These are phyloP conservation scores for Anoplophora glabripennis DNA, from an alignment of 1,140 invertebrate species.

Conservation along the genomic window DNA sequence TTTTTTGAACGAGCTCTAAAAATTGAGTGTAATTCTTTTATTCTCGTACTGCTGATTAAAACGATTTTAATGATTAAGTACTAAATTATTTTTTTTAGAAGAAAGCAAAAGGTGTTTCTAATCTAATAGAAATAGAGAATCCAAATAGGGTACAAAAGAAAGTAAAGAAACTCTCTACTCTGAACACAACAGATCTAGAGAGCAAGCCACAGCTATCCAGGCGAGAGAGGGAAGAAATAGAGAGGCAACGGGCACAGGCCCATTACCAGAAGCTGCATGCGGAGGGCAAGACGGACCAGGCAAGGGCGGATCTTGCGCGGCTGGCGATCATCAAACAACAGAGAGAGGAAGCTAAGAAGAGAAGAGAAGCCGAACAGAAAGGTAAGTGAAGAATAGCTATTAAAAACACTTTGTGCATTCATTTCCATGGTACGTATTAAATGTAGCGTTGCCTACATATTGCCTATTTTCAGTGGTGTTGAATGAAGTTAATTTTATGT, in stretches of 20 bases:
- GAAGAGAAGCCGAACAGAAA: conserved; percentile 82
- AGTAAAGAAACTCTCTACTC: conserved; percentile 75
- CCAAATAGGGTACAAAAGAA: conserved; percentile 90
- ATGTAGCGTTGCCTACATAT: no score
- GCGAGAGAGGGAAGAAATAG: conserved; percentile 85
- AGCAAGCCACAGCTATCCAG: conserved; percentile 76
- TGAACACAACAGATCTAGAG: conserved; percentile 57
- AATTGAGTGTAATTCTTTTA: no score
- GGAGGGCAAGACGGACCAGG: conserved; percentile 93
- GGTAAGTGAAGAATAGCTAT: no score
- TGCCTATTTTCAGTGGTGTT: no score
- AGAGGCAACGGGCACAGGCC: conserved; percentile 81
- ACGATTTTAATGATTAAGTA: not conserved
- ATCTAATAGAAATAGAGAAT: conserved; percentile 35
- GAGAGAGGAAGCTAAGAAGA: conserved; percentile 87
- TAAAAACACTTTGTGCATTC: conserved; percentile 1
- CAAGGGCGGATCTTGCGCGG: conserved; percentile 87
- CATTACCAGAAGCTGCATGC: conserved; percentile 91
- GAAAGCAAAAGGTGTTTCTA: conserved; percentile 33
- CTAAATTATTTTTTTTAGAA: conserved; percentile 8
- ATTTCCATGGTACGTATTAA: no score
- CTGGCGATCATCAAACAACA: conserved; percentile 90
- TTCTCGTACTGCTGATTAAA: no score
- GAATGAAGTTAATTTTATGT: no score
- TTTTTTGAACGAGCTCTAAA: no score